Conservation (phyloP, 2,797 vertebrate genomes). For the Pyrocephalus nanus region DNA sequence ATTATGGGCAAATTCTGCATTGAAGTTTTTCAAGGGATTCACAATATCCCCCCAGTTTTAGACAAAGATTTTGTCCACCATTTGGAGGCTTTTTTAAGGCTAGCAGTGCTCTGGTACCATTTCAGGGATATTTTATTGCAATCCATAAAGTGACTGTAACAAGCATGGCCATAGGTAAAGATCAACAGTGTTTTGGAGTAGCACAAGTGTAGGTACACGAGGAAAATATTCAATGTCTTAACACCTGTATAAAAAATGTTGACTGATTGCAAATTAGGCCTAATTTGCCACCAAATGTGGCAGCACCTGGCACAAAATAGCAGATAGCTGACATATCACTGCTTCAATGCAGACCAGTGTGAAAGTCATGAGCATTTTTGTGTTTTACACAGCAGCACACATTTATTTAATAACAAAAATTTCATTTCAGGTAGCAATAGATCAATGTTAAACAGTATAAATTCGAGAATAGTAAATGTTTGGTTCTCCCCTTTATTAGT, state of each 20-base stretch:
- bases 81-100: not conserved
- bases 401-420: not conserved
- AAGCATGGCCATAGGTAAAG: rapidly evolving
- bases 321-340: not conserved
- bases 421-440: not conserved
- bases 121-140: not conserved
- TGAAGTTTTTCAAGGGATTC: not conserved
- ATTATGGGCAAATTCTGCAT: not conserved
- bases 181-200: not conserved
- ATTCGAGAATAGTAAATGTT: not conserved
- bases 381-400: not conserved
- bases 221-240: not conserved
- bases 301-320: not conserved
- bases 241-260: not conserved
- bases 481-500: not conserved
- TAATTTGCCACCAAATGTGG: not conserved
- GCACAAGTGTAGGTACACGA: not conserved
- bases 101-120: not conserved
- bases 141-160: not conserved
- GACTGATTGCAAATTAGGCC: not conserved
- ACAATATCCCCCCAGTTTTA: not conserved
- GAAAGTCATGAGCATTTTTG: not conserved
- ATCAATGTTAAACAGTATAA: not conserved
- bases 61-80: not conserved
- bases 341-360: not conserved